Evolutionary conservation across 1,140 invertebrate genomes (phyloP).

Genomic region (Varroa destructor): DNA sequence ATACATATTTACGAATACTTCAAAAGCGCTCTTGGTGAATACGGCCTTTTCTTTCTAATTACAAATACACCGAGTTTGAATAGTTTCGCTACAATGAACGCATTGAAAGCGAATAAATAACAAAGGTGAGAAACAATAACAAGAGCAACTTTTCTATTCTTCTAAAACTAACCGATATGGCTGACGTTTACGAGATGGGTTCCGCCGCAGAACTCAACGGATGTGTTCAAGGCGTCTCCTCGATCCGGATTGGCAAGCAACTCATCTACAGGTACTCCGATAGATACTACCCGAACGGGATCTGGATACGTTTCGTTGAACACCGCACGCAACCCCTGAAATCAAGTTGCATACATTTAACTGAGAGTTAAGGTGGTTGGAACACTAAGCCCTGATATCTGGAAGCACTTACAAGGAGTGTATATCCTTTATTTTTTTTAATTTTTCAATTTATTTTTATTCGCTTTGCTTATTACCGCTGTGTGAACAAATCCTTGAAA

Average conservation of each 20-base stretch:
- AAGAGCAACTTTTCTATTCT: too few relatives aligned
- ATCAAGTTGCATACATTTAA: neutral
- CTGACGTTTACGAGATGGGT: constrained; percentile 46
- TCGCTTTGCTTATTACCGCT: too few relatives aligned
- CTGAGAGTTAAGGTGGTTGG: neutral
- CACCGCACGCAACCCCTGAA: constrained; percentile 80
- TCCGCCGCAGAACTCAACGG: constrained; percentile 99
- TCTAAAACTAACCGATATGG: constrained; percentile 33
- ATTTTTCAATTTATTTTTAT: too few relatives aligned
- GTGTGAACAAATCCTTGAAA: too few relatives aligned
- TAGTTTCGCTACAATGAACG: neutral
- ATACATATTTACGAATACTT: too few relatives aligned
- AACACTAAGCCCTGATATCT: neutral
- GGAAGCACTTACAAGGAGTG: neutral
- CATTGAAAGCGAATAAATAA: too few relatives aligned
- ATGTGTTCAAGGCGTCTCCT: constrained; percentile 61
- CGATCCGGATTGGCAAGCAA: constrained; percentile 70
- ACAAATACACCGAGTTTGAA: neutral
- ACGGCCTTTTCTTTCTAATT: neutral
- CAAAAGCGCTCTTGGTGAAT: neutral
- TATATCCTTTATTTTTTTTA: too few relatives aligned
- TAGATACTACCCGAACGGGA: constrained; percentile 87
- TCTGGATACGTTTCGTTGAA: constrained; percentile 99
- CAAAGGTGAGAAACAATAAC: too few relatives aligned
- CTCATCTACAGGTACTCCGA: constrained; percentile 81